Evolutionary conservation across 2,797 vertebrate genomes (phyloP).

Genomic region (Crenuchus spilurus): DNA sequence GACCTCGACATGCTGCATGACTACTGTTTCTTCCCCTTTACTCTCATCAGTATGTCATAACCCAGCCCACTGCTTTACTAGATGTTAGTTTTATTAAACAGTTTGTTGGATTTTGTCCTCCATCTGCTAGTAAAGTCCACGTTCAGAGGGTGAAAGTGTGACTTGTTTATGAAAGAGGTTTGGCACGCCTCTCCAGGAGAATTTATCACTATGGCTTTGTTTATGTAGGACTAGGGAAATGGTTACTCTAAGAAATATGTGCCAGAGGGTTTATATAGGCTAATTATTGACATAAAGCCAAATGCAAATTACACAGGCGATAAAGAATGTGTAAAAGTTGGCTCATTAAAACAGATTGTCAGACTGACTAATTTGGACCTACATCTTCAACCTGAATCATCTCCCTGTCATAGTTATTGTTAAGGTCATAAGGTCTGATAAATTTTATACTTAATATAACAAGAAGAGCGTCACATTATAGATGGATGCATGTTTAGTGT

Average conservation of each 20-base stretch:
- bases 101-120: background rate
- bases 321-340: constrained; percentile 26
- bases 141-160: constrained; percentile 7
- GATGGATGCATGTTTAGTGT: background rate
- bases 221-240: constrained; percentile 57
- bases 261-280: constrained; percentile 17
- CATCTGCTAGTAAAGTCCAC: background rate
- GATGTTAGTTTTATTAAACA: background rate
- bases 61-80: background rate
- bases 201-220: constrained; percentile 30
- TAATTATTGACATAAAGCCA: constrained; percentile 43
- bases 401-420: background rate
- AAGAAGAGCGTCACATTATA: background rate
- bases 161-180: constrained; percentile 2
- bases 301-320: constrained; percentile 40
- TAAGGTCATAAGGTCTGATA: background rate
- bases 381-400: constrained; percentile 11
- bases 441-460: background rate
- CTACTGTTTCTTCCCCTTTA: background rate
- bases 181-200: constrained; percentile 25
- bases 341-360: constrained; percentile 25
- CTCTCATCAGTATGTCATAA: background rate
- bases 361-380: background rate
- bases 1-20: background rate
- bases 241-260: constrained; percentile 25